Evolutionary conservation across 2,797 vertebrate genomes (phyloP).

Genomic region (Thalassophryne amazonica): DNA sequence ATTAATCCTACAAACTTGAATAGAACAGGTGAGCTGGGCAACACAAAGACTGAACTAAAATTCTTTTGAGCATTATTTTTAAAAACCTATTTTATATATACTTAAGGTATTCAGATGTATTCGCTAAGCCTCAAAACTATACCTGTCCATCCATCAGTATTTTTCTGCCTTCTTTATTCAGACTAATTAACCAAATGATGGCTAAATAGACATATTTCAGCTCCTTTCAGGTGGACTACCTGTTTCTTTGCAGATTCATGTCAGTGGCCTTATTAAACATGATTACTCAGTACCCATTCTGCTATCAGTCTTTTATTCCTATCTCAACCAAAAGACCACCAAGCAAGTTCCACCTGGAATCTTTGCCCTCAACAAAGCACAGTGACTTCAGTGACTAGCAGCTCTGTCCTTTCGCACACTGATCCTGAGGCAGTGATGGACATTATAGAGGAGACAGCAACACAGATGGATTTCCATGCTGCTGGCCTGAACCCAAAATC

Average conservation of each 20-base stretch:
- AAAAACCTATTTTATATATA: no score
- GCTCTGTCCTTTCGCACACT: constrained; percentile 19
- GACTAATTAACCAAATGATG: constrained; percentile 46
- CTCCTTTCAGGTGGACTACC: constrained; percentile 25
- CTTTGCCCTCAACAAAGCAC: constrained; percentile 23
- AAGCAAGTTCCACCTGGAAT: constrained; percentile 48
- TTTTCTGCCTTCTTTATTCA: constrained; percentile 24
- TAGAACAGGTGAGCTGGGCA: no score
- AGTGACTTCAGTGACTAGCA: constrained; percentile 10
- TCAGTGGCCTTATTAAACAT: constrained; percentile 31
- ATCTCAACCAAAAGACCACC: constrained; percentile 49
- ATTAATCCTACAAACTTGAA: no score
- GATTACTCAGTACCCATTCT: constrained; percentile 26
- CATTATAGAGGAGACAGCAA: constrained; percentile 6
- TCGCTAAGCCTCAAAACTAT: constrained; percentile 26
- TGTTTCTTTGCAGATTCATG: constrained; percentile 39
- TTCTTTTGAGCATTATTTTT: no score
- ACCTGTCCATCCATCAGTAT: constrained; percentile 55
- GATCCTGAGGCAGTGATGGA: constrained; percentile 46
- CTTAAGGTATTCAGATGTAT: no score
- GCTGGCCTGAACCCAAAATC: constrained; percentile 34
- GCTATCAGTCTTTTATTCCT: constrained; percentile 1
- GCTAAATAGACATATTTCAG: constrained; percentile 39
- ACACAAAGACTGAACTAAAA: no score
- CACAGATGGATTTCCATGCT: constrained; percentile 28